These are phyloP conservation scores for Pyrgus malvae DNA, from an alignment of 2,888 invertebrate species.

Conservation along the genomic window DNA sequence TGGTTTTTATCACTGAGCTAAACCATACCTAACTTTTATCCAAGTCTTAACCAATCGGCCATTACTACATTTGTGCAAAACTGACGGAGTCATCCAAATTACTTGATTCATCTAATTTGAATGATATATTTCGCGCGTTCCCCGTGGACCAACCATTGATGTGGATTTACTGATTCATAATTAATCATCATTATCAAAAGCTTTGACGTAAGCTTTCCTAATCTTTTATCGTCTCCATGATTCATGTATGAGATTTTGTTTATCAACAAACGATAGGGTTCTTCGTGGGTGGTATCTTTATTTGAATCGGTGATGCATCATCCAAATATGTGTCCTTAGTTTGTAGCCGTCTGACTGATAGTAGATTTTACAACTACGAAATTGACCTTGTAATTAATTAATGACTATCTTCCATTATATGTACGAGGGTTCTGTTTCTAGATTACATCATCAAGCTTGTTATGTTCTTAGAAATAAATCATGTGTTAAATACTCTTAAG, in stretches of 20 bases:
- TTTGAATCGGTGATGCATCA: conserved; percentile 4
- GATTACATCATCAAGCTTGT: neutral
- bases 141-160: too few species aligned
- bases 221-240: conserved; percentile 16
- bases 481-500: too few species aligned
- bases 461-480: neutral
- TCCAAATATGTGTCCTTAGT: conserved; percentile 3
- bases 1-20: too few species aligned
- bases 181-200: too few species aligned
- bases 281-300: conserved; percentile 21
- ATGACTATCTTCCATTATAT: too few species aligned
- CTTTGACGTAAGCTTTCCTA: conserved; percentile 4
- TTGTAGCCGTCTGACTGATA: neutral
- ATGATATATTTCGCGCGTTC: too few species aligned
- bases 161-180: too few species aligned
- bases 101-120: neutral
- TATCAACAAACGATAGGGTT: conserved; percentile 24
- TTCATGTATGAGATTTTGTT: conserved; percentile 19
- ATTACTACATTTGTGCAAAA: too few species aligned
- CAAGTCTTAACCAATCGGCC: too few species aligned
- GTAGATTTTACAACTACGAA: neutral
- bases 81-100: too few species aligned
- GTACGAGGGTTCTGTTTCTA: too few species aligned
- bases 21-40: too few species aligned
- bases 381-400: neutral